A percentile compares a stretch with the other conserved stretches of the same genome.
These are phyloP conservation scores for Lithosia quadra DNA, from an alignment of 2,888 invertebrate species.

Conservation along the genomic window DNA sequence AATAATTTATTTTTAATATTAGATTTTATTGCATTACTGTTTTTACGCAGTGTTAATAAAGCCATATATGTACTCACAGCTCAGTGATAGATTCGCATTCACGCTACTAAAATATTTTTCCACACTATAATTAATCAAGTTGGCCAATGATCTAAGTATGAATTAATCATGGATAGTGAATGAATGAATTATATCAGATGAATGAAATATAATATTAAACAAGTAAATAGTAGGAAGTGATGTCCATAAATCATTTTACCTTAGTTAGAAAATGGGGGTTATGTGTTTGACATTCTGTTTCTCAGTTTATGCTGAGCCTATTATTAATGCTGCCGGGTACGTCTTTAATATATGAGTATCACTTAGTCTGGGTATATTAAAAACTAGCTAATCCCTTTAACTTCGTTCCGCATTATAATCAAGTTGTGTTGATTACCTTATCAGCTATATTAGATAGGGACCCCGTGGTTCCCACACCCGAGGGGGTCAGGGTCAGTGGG, in stretches of 20 bases:
- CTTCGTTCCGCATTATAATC: too few relatives aligned
- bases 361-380: too few relatives aligned
- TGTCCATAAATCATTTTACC: background rate
- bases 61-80: background rate
- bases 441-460: too few relatives aligned
- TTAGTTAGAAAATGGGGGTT: background rate
- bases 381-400: too few relatives aligned
- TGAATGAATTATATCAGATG: background rate
- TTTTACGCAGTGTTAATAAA: background rate
- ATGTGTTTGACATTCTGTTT: background rate
- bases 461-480: too few relatives aligned
- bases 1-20: too few relatives aligned
- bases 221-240: background rate
- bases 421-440: too few relatives aligned
- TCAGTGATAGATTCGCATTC: background rate
- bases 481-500: too few relatives aligned
- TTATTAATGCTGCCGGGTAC: too few relatives aligned
- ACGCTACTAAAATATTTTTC: background rate
- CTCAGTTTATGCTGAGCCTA: too few relatives aligned
- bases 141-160: background rate
- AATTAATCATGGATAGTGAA: conserved; percentile 4
- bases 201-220: background rate
- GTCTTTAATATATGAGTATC: too few relatives aligned
- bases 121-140: background rate
- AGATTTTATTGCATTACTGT: background rate